Conservation (phyloP, 2,888 invertebrate species). For the Graphium colonna region DNA sequence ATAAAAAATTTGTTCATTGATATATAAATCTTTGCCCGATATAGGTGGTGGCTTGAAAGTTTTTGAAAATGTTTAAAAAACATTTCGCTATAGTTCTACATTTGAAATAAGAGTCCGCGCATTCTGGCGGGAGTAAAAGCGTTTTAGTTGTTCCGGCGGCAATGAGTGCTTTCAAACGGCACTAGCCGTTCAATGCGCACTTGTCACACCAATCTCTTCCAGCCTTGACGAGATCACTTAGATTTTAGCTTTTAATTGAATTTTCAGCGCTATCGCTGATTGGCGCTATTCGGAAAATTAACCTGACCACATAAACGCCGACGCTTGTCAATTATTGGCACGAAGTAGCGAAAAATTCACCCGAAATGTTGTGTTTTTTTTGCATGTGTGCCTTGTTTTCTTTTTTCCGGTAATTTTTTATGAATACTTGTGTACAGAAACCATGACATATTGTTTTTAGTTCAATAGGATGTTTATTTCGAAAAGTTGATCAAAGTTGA, state of each 20-base stretch:
- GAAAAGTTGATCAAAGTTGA: too few species aligned
- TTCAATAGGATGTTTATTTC: too few species aligned
- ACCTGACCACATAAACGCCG: slow-evolving; percentile 60
- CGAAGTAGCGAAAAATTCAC: slow-evolving; percentile 20
- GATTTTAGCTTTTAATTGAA: slow-evolving; percentile 74
- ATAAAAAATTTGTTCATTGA: too few species aligned
- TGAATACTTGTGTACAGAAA: not conserved
- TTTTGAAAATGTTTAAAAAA: too few species aligned
- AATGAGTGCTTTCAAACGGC: too few species aligned
- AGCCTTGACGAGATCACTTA: slow-evolving; percentile 64
- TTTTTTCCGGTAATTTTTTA: not conserved
- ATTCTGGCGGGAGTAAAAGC: too few species aligned
- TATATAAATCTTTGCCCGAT: too few species aligned
- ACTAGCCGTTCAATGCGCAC: slow-evolving; percentile 61
- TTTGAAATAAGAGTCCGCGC: too few species aligned
- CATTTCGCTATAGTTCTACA: too few species aligned
- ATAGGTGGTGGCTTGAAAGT: too few species aligned
- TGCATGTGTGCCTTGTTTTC: not conserved
- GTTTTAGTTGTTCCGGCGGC: slow-evolving; percentile 55
- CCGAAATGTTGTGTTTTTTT: not conserved
- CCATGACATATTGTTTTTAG: too few species aligned
- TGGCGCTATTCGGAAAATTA: slow-evolving; percentile 62
- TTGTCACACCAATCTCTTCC: slow-evolving; percentile 63
- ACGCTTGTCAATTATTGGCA: slow-evolving; percentile 55
- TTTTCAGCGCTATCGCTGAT: slow-evolving; percentile 41